Base-by-base conservation (phyloP, 2,797 vertebrate species). In the Oreochromis mossambicus region DNA sequence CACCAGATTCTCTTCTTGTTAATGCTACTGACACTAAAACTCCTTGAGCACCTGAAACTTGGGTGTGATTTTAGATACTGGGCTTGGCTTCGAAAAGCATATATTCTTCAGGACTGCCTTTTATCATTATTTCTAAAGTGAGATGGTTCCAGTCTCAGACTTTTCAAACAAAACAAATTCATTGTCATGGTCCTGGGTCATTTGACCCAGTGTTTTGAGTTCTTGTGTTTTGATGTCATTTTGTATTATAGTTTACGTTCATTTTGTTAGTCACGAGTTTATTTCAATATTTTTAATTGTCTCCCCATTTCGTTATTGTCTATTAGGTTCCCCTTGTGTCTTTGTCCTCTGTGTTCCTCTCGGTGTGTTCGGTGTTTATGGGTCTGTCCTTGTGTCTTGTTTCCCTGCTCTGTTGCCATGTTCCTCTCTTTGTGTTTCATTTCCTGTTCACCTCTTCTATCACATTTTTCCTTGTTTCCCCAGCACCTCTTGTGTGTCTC, bases 31-130 rank as follows among this genome's bases (percentile, higher is more conserved):
- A 17, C 2, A 48, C n/a, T 63, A 43, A 68, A 68, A 24, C n/a
- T 24, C 2, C 2, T 8, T 68, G 36, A 68, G 13, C 63, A 43
- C 36, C 63, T 41, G 36, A 0, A 43, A 14, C 38, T 26, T 46
- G 5, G 8, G 14, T 11, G 21, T 70, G 14, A 68, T 26, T 26
- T 46, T 70, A 70, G 63, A 43, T 68, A 26, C 21, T 70, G 66
- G 21, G 3, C 24, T 73, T 29, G 43, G 48, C 41, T 7, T 48
- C 1, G 0, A 48, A 73, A 46, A 70, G 14, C 66, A 70, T 0
- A 10, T 46, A 14, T 17, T 70, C 21, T 26, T 43, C 21, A 46
- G 21, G 21, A 24, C 8, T 0, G 2, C 24, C 24, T 29, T 19
- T 29, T 46, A 11, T 46, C 21, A 13, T 46, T 11, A 46, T 73